Conservation (phyloP, 30 jellyfish, hydroid and myxozoan species). For the Sanderia malayensis region DNA sequence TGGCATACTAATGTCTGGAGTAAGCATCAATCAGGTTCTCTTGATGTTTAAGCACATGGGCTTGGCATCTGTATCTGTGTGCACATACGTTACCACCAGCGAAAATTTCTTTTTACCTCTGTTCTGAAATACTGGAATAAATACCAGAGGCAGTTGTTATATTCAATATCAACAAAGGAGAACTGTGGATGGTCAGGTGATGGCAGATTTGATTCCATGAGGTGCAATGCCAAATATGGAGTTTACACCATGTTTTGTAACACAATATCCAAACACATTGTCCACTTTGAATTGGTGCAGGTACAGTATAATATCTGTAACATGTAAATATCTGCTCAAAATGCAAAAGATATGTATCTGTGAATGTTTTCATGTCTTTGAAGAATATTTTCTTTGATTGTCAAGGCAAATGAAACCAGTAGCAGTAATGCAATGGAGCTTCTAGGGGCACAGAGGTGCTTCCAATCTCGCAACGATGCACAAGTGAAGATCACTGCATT, state of each 20-base stretch:
- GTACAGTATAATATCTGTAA: not conserved
- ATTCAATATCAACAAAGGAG: not conserved
- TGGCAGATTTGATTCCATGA: constrained; percentile 27
- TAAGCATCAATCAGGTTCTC: constrained; percentile 3
- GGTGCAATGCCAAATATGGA: constrained; percentile 12
- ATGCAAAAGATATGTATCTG: no score
- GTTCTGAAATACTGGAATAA: not conserved
- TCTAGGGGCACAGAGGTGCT: constrained; percentile 6
- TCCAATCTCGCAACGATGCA: not conserved
- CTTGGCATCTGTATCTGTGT: not conserved
- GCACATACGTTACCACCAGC: constrained; percentile 4
- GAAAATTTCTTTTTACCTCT: not conserved
- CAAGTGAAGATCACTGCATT: constrained; percentile 1
- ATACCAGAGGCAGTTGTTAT: not conserved
- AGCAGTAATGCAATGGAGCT: not conserved
- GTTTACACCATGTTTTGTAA: constrained; percentile 3
- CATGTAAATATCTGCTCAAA: not conserved
- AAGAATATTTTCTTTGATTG: not conserved
- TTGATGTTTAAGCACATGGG: constrained; percentile 39
- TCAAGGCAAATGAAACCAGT: not conserved
- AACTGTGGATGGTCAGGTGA: constrained; percentile 8
- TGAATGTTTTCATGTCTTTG: not conserved
- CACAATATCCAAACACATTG: not conserved
- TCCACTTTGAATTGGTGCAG: not conserved
- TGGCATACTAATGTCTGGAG: constrained; percentile 19